These are phyloP conservation scores for Diabrotica balteata DNA, from an alignment of 2,888 invertebrate genomes.

Conservation along the genomic window DNA sequence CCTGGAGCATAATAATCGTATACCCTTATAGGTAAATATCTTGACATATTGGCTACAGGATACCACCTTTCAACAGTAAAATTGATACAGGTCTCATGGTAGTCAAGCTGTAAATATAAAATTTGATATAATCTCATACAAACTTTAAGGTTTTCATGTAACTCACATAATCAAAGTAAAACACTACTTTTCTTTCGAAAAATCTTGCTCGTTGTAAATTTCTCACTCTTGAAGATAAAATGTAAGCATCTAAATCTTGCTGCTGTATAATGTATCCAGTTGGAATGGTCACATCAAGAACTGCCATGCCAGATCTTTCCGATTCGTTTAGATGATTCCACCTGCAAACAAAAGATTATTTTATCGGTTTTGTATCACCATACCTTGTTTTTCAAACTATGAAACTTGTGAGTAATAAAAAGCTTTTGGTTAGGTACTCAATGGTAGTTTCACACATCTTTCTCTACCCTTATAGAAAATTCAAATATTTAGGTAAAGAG, in stretches of 20 bases:
- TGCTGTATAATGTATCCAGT: slow-evolving; percentile 93
- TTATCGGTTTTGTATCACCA: too few species aligned
- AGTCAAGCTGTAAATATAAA: slow-evolving; percentile 71
- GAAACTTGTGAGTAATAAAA: not conserved
- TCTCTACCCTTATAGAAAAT: too few species aligned
- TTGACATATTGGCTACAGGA: slow-evolving; percentile 96
- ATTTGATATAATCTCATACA: too few species aligned
- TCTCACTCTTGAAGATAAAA: slow-evolving; percentile 77
- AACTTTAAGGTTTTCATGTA: not conserved
- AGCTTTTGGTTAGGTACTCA: too few species aligned
- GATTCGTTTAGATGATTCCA: slow-evolving; percentile 84
- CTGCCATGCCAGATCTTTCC: slow-evolving; percentile 85
- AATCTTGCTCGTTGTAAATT: slow-evolving; percentile 87
- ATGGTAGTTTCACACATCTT: too few species aligned
- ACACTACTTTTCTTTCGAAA: slow-evolving; percentile 81
- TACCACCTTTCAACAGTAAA: slow-evolving; percentile 94
- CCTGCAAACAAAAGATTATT: slow-evolving; percentile 58
- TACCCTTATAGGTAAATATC: slow-evolving; percentile 86
- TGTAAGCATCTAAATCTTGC: slow-evolving; percentile 86
- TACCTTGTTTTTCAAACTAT: not conserved
- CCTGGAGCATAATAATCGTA: slow-evolving; percentile 98
- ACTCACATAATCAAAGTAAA: slow-evolving; percentile 93
- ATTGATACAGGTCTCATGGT: slow-evolving; percentile 86
- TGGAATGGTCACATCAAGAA: slow-evolving; percentile 85
- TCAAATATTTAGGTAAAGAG: too few species aligned